phyloP scores from a whole-genome alignment of 2,888 invertebrate genomes.

The Lamellibrachia columna region DNA sequence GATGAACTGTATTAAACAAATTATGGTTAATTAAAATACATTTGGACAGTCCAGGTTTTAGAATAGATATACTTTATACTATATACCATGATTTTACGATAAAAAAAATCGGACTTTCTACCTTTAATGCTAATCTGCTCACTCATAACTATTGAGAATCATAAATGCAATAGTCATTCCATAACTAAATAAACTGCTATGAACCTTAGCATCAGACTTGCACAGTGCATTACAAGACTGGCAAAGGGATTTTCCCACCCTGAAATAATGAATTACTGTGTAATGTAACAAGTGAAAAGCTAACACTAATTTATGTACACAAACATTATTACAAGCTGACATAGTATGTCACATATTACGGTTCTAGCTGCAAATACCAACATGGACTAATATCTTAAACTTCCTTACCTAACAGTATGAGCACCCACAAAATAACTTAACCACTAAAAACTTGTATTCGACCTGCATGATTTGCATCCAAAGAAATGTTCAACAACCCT shows the following conservation, averaged over 20 bases:
- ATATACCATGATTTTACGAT: too few species aligned
- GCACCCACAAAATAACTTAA: background rate
- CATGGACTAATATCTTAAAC: background rate
- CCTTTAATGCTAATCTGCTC: too few species aligned
- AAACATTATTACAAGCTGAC: background rate
- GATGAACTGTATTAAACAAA: too few species aligned
- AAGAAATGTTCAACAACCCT: background rate
- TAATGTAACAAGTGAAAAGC: background rate
- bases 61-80: too few species aligned
- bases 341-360: background rate
- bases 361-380: background rate
- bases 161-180: too few species aligned
- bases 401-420: background rate
- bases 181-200: background rate
- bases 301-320: background rate
- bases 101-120: too few species aligned
- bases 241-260: background rate
- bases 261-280: background rate
- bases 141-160: too few species aligned
- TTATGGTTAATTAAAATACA: too few species aligned
- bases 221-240: background rate
- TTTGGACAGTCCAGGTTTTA: too few species aligned
- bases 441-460: background rate
- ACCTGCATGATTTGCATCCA: background rate
- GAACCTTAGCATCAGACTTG: background rate